Percentiles rank a stretch among this genome's conserved stretches.
These are phyloP conservation scores for Enteromius viviparus DNA, from an alignment of 2,797 vertebrate genomes.

Conservation along the genomic window DNA sequence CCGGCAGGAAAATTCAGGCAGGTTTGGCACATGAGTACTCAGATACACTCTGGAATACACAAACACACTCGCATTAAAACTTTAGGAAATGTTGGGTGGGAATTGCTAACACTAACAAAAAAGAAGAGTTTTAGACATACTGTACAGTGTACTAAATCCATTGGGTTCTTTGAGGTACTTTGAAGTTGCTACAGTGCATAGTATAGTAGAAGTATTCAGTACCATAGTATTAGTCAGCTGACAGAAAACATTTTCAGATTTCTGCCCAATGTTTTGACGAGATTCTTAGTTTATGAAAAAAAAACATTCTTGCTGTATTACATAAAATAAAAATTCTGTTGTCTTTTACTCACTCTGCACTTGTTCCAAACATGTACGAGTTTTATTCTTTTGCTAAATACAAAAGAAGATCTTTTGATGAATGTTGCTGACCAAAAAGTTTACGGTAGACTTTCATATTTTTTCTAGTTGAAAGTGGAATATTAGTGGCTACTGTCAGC, in stretches of 20 bases:
- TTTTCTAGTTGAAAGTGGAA: not conserved
- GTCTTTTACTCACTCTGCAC: not conserved
- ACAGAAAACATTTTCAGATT: not conserved
- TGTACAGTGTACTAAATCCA: not conserved
- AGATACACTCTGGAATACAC: not conserved
- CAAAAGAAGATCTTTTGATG: not conserved
- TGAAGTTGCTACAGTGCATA: not conserved
- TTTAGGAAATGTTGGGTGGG: slow-evolving; percentile 14
- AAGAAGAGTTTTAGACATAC: not conserved
- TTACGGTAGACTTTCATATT: not conserved
- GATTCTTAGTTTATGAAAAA: not conserved
- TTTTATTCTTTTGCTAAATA: not conserved
- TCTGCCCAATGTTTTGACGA: not conserved
- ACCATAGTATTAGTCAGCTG: not conserved
- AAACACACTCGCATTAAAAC: slow-evolving; percentile 41
- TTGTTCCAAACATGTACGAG: not conserved
- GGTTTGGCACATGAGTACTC: slow-evolving; percentile 16
- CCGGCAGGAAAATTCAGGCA: slow-evolving; percentile 42
- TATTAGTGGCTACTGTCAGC: not conserved
- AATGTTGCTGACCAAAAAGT: not conserved
- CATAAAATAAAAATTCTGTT: not conserved
- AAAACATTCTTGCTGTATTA: not conserved
- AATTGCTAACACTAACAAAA: not conserved
- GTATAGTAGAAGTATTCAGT: not conserved
- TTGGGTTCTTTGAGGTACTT: not conserved